Percentiles rank a stretch among this genome's conserved stretches.
phyloP scores from a whole-genome alignment of 2,113 vertebrate species.

The Eolophus roseicapilla region DNA sequence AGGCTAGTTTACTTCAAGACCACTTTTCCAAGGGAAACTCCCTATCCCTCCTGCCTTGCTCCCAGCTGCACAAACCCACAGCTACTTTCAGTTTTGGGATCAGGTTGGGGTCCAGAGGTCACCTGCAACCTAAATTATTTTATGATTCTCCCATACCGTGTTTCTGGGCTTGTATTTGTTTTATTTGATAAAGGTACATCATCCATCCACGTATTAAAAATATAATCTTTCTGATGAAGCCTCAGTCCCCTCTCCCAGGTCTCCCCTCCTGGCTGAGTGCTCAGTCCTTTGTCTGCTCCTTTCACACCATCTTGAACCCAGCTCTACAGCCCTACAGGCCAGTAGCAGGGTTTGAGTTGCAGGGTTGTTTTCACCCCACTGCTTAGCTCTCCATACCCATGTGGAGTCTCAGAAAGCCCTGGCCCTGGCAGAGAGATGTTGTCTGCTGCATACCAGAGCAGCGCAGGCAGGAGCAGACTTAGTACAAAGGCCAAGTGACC shows the following conservation, averaged over 20 bases:
- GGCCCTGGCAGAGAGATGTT: not conserved
- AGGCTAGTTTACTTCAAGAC: not conserved
- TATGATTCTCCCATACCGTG: not conserved
- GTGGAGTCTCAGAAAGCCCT: not conserved
- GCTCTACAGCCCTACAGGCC: not conserved
- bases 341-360: not conserved
- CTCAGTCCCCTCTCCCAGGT: not conserved
- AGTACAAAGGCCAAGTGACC: not conserved
- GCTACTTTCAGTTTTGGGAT: not conserved
- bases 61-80: not conserved
- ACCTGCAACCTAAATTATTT: not conserved
- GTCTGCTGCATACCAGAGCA: not conserved
- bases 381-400: not conserved
- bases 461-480: not conserved
- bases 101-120: not conserved
- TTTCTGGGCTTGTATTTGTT: conserved; percentile 57
- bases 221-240: conserved; percentile 75
- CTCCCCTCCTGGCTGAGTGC: not conserved
- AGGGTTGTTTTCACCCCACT: not conserved
- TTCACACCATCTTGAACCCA: not conserved
- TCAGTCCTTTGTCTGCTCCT: not conserved
- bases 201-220: conserved; percentile 78
- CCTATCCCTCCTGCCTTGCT: not conserved
- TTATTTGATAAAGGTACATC: conserved; percentile 80
- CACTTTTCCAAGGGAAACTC: not conserved